A percentile compares a stretch with the other conserved stretches of the same genome.
Conservation (phyloP, 2,797 vertebrate species). For the Rhadinocentrus ornatus region DNA sequence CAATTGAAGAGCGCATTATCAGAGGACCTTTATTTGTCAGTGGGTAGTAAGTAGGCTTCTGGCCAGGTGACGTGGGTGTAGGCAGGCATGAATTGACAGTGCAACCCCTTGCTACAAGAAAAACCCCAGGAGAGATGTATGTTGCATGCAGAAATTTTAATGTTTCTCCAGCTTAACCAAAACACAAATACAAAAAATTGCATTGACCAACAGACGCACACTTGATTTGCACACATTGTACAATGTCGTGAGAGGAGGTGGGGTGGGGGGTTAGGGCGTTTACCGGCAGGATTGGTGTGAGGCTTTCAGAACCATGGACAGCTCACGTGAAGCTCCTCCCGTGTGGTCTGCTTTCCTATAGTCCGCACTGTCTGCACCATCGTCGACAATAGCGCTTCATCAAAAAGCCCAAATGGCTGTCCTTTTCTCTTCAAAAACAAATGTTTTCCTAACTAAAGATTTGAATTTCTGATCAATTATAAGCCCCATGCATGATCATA, state of each 20-base stretch:
- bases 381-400: constrained; percentile 16
- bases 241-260: constrained; percentile 68
- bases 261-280: constrained; percentile 73
- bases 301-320: constrained; percentile 79
- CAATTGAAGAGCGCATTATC: constrained; percentile 18
- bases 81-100: constrained; percentile 55
- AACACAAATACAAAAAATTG: constrained; percentile 25
- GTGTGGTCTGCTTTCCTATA: constrained; percentile 24
- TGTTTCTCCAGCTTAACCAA: constrained; percentile 28
- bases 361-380: constrained; percentile 42
- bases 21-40: constrained; percentile 25
- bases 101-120: constrained; percentile 58
- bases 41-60: constrained; percentile 46
- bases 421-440: neutral
- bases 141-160: constrained; percentile 46
- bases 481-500: constrained; percentile 2
- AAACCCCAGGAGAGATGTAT: constrained; percentile 52
- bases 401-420: constrained; percentile 13
- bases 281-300: constrained; percentile 72
- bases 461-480: neutral
- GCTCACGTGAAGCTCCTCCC: constrained; percentile 62
- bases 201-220: constrained; percentile 32
- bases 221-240: constrained; percentile 52
- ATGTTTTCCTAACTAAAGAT: neutral
- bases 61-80: constrained; percentile 63